A percentile compares a stretch with the other conserved stretches of the same genome.
Conservation (phyloP, 2,113 vertebrate species). For the Poecile atricapillus region DNA sequence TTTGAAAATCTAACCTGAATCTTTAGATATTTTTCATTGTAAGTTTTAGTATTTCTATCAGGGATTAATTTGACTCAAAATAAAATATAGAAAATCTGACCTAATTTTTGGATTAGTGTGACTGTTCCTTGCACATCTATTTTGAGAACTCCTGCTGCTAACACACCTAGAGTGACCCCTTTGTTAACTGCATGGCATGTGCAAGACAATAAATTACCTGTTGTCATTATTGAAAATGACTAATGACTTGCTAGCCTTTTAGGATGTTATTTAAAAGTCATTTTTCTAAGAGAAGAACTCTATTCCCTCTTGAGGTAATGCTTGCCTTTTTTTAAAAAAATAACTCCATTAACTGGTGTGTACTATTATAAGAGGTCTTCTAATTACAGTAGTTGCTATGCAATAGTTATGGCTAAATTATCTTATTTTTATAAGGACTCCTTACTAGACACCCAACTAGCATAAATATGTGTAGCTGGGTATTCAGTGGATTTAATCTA, state of each 20-base stretch:
- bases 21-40: background rate
- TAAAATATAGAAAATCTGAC: background rate
- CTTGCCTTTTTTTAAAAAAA: background rate
- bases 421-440: background rate
- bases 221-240: conserved; percentile 69
- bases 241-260: conserved; percentile 66
- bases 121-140: background rate
- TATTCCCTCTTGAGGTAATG: conserved; percentile 46
- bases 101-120: background rate
- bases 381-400: background rate
- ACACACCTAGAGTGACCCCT: conserved; percentile 19
- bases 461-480: background rate
- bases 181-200: conserved; percentile 33
- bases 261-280: conserved; percentile 73
- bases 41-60: background rate
- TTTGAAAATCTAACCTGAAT: background rate
- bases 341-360: background rate
- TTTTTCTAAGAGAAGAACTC: conserved; percentile 68
- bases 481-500: background rate
- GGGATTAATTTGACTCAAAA: background rate
- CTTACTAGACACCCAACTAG: background rate
- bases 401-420: background rate
- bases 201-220: conserved; percentile 62
- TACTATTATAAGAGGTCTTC: background rate
- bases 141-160: conserved; percentile 22